These are phyloP conservation scores for Cacoxenus indagator DNA, from an alignment of 2,888 invertebrate genomes.

Conservation along the genomic window DNA sequence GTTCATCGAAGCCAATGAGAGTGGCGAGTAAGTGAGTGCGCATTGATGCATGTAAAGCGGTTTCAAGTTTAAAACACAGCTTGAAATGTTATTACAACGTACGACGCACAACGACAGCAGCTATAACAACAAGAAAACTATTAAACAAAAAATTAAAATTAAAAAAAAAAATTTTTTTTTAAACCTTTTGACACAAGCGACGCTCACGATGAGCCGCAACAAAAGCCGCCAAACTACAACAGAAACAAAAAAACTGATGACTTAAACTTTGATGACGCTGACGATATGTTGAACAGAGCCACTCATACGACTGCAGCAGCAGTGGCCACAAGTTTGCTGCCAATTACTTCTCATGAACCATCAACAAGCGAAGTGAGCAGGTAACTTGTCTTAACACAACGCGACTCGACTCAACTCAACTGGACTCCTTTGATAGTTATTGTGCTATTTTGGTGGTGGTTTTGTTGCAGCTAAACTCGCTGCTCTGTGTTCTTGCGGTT, in stretches of 20 bases:
- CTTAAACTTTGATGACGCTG: conserved; percentile 43
- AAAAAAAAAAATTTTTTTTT: conserved; percentile 48
- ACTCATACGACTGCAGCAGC: conserved; percentile 31
- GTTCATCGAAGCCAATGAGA: not conserved
- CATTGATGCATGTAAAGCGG: conserved; percentile 54
- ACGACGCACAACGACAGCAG: not conserved
- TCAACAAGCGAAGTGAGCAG: conserved; percentile 52
- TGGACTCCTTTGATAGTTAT: conserved; percentile 24
- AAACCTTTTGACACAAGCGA: conserved; percentile 62
- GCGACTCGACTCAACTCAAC: conserved; percentile 30
- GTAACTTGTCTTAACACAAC: conserved; percentile 43
- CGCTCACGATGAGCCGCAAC: conserved; percentile 34
- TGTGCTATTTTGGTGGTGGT: conserved; percentile 26
- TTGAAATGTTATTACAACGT: conserved; percentile 55
- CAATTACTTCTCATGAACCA: conserved; percentile 62
- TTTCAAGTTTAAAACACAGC: conserved; percentile 50
- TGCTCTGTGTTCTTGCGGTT: conserved; percentile 27
- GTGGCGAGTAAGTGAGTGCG: conserved; percentile 24
- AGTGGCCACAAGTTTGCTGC: conserved; percentile 54
- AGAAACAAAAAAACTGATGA: conserved; percentile 24
- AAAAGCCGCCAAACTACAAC: conserved; percentile 35
- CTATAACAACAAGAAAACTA: not conserved
- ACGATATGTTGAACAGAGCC: conserved; percentile 27
- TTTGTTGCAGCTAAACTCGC: not conserved
- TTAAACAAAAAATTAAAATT: not conserved